Base-by-base conservation (phyloP, 92 coral and sea anemone species). In the Ricordea florida region DNA sequence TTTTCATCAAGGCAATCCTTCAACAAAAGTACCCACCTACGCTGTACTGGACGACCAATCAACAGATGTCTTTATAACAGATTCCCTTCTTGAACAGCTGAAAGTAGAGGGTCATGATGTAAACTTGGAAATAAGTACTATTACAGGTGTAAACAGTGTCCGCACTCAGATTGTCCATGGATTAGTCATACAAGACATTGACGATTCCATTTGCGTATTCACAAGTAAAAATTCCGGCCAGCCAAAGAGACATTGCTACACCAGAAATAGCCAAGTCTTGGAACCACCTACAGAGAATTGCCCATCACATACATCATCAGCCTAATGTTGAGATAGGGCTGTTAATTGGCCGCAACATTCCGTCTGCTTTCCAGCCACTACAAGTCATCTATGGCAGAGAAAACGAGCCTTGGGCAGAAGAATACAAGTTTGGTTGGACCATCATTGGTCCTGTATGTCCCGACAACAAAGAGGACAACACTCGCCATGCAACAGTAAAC, bases 361-460 rank as follows among this genome's bases (percentile, higher is more conserved):
- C 80, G 10, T 26, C 60, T 3, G 70, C 81, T n/a, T 82, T 82
- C 61, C 87, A 82, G 43, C 87, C 90, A 0, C 61, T 69, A 10
- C 71, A 50, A 9, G 46, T 91, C 55, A 82, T 82, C 70, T 82
- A 78, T 26, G 87, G 90, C 26, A 57, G 38, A 5, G 92, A 76
- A 9, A 57, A 83, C 16, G 84, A 87, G 20, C 97, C 90, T 7
- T 91, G 86, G 90, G 93, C 97, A 0, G 93, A 91, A 71, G 62
- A 80, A 17, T 80, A 87, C 33, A 75, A 80, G 38, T 80, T 91
- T 24, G 90, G 76, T 1, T 74, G 88, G 82, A 74, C 88, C 10
- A 73, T 82, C 49, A 74, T 55, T 42, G 82, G 82, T 10, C 57
- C 10, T 28, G 77, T 74, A 2, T 64, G 82, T 58, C 60, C 26